Evolutionary conservation across 2,113 vertebrate species (phyloP).

Genomic region (Apistogramma diplotaenia): DNA sequence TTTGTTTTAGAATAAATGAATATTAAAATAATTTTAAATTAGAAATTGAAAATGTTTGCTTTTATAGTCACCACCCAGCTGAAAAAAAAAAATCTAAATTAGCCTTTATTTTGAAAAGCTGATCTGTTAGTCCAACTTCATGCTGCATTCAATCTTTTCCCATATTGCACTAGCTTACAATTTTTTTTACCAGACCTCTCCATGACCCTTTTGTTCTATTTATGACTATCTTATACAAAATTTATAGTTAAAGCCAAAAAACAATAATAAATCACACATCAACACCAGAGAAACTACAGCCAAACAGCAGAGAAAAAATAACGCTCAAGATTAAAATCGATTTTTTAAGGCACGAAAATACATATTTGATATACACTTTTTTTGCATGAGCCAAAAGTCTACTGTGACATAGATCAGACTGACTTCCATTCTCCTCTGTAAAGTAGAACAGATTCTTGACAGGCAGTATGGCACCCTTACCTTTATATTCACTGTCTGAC

Average conservation of each 20-base stretch:
- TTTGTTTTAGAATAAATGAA: background rate
- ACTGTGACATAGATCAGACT: background rate
- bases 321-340: no score
- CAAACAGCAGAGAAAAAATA: background rate
- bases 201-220: background rate
- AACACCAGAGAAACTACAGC: background rate
- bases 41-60: background rate
- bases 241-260: background rate
- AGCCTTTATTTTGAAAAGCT: background rate
- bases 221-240: background rate
- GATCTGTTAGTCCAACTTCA: background rate
- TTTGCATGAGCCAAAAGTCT: background rate
- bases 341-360: background rate
- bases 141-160: background rate
- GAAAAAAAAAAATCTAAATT: background rate
- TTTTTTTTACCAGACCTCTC: background rate
- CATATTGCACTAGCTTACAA: background rate
- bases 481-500: slow-evolving; percentile 97
- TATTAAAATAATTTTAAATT: background rate
- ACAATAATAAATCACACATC: background rate
- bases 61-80: background rate
- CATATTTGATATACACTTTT: background rate
- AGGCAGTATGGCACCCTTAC: slow-evolving; percentile 67
- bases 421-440: background rate
- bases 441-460: background rate